Percentiles rank a stretch among this genome's conserved stretches.
Evolutionary conservation across 2,113 vertebrate genomes (phyloP).

Genomic region (Stigmatopora argus): DNA sequence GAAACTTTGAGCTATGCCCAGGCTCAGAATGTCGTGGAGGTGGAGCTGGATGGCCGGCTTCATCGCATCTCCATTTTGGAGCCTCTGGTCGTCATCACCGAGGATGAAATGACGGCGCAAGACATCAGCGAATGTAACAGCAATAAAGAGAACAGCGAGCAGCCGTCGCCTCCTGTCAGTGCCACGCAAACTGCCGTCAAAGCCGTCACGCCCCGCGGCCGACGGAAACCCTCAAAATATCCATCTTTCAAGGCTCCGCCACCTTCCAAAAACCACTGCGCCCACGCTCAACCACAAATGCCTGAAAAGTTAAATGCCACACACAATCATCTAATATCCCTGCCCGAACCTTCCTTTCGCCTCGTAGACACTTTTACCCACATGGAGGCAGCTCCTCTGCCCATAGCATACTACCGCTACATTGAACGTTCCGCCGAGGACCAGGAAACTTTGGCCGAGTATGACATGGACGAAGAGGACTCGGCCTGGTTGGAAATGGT

Average conservation of each 20-base stretch:
- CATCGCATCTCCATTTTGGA: slow-evolving; percentile 95
- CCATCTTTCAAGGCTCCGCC: slow-evolving; percentile 41
- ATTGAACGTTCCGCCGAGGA: slow-evolving; percentile 86
- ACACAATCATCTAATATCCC: slow-evolving; percentile 65
- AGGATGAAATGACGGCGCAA: slow-evolving; percentile 93
- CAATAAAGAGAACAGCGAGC: slow-evolving; percentile 97
- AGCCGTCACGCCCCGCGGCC: slow-evolving; percentile 72
- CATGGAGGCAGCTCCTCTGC: slow-evolving; percentile 73
- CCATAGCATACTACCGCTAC: slow-evolving; percentile 85
- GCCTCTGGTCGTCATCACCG: slow-evolving; percentile 89
- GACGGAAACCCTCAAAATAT: slow-evolving; percentile 78
- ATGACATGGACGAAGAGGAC: slow-evolving; percentile 98
- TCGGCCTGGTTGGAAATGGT: slow-evolving; percentile 91
- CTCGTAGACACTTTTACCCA: slow-evolving; percentile 77
- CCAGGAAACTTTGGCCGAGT: slow-evolving; percentile 82
- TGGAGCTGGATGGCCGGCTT: slow-evolving; percentile 92
- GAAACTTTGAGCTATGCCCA: slow-evolving; percentile 91
- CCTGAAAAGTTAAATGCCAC: slow-evolving; percentile 51
- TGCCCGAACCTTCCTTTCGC: slow-evolving; percentile 87
- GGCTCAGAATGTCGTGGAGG: slow-evolving; percentile 92
- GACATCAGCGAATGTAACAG: slow-evolving; percentile 96
- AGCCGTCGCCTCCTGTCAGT: slow-evolving; percentile 74
- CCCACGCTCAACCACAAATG: slow-evolving; percentile 42
- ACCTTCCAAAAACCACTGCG: slow-evolving; percentile 57
- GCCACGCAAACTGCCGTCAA: slow-evolving; percentile 77